A percentile compares a stretch with the other conserved stretches of the same genome.
Evolutionary conservation across 2,888 invertebrate species (phyloP).

Genomic region (Limnephilus auricula): DNA sequence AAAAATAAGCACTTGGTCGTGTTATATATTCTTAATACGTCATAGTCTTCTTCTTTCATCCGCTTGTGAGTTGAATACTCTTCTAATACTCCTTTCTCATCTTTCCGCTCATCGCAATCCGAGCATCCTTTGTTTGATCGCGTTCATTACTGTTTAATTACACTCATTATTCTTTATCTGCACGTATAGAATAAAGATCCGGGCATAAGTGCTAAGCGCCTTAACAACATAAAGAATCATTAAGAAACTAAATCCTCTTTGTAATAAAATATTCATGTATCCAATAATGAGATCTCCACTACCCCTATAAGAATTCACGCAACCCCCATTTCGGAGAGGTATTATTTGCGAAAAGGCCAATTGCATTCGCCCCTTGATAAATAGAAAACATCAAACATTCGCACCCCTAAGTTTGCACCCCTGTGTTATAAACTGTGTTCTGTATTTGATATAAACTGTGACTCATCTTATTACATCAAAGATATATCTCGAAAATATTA

Average conservation of each 20-base stretch:
- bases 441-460: constrained; percentile 60
- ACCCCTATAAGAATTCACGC: background rate
- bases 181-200: background rate
- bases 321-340: background rate
- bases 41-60: background rate
- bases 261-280: constrained; percentile 37
- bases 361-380: constrained; percentile 44
- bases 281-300: constrained; percentile 23
- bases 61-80: background rate
- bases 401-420: constrained; percentile 51
- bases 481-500: constrained; percentile 59
- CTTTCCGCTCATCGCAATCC: too few relatives aligned
- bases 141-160: background rate
- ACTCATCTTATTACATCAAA: constrained; percentile 63
- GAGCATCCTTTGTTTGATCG: background rate
- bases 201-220: background rate
- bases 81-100: background rate
- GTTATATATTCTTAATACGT: background rate
- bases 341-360: constrained; percentile 35
- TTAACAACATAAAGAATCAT: background rate
- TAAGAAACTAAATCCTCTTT: constrained; percentile 14
- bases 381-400: constrained; percentile 60
- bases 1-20: too few relatives aligned
- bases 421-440: constrained; percentile 27
- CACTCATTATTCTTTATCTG: background rate